Base-by-base conservation (phyloP, 2,888 invertebrate species). In the Antheraea yamamai region DNA sequence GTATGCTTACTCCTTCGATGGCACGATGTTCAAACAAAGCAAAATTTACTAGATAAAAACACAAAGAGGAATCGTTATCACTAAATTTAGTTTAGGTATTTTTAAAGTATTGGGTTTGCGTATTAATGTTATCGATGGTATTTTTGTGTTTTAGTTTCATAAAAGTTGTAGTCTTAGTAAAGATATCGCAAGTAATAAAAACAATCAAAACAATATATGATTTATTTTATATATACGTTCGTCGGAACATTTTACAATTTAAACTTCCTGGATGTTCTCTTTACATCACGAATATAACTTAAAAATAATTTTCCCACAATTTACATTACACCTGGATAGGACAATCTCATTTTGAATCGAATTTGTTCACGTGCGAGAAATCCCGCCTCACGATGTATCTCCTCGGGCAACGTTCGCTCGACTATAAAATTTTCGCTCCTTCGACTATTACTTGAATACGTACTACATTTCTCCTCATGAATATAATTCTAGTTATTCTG, bases 291-390 rank as follows among this genome's bases (percentile, higher is more conserved):
- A 26, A 66, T 66, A 16, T 68, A 73, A 66, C 52, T 55, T 72
- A 55, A 47, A 72, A 39, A 70, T 70, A 39, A 80, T 66, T 82
- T 81, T 78, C 81, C 82, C 80, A 84, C 84, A 86, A 88, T 39
- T 70, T 70, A 39, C 70, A 39, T 86, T 88, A 88, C 85, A 87
- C 86, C 87, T 86, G 85, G 82, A 87, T 86, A 88, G 87, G 85
- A 88, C 87, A 92, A 92, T 91, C 88, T 90, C 83, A 88, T 89
- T 91, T 86, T 86, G 84, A 88, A 92, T 92, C 89, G 86, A 92
- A 91, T 92, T 90, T 88, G 89, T 90, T 92, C 91, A 91, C 88
- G 88, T 89, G 90, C 88, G 88, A 91, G 88, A 90, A 90, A 91
- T 90, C 87, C 88, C 86, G 83, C 84, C 86, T 85, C 87, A 87